Evolutionary conservation across 1,140 invertebrate genomes (phyloP), one percentile per base, ranked within the genome.

Genomic region (Aphelenchoides avenae): DNA sequence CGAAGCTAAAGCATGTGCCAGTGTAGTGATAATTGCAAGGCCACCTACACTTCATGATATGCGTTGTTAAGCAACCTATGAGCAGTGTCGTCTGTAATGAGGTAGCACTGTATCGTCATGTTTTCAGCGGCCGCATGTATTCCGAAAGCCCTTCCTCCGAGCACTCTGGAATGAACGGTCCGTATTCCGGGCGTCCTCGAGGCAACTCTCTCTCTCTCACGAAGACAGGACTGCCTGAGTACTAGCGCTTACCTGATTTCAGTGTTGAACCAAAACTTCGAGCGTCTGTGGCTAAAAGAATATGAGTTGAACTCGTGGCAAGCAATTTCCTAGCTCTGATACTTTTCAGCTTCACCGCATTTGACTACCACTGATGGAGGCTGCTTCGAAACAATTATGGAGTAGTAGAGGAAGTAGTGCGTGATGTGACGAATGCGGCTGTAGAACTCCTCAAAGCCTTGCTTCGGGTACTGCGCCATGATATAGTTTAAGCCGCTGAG

Each of bases 261-360:
- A 0, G 74, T 75, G 31, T 75, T 77, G 39, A 75, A 75, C 72
- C 73, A 75, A 47, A 75, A 75, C 27, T 75, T 53, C 48, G 61
- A 66, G 37, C 73, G 42, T 57, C 73, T 37, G 46, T 77, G 74
- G 40, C n/a, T n/a, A n/a, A n/a, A n/a, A n/a, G n/a, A n/a, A n/a
- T n/a, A n/a, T n/a, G n/a, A n/a, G n/a, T n/a, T n/a, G n/a, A n/a
- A n/a, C n/a, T n/a, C n/a, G n/a, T n/a, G n/a, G n/a, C n/a, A n/a
- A n/a, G n/a, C n/a, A n/a, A n/a, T n/a, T n/a, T n/a, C n/a, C n/a
- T n/a, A n/a, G n/a, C n/a, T n/a, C n/a, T n/a, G n/a, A n/a, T n/a
- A n/a, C n/a, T 77, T 77, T 42, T 77, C 74, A 18, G 73, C 73
- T 36, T 75, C 73, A 33, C 73, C 73, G 51, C 73, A 75, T 55